phyloP scores from a whole-genome alignment of 2,888 invertebrate genomes.

The Eledona agricola region DNA sequence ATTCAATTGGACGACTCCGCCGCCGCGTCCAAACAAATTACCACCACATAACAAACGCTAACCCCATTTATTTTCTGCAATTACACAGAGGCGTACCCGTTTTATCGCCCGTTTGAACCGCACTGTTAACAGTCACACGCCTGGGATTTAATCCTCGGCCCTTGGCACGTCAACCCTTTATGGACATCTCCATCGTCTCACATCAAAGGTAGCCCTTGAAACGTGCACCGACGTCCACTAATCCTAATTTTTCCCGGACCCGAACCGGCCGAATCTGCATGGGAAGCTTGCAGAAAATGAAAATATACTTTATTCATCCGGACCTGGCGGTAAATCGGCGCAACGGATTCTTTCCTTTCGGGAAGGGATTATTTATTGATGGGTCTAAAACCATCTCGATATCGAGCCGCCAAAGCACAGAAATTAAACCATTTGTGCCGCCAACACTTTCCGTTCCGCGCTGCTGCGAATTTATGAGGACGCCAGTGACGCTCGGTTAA shows the following conservation, averaged over 20 bases:
- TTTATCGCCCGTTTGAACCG: constrained; percentile 18
- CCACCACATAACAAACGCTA: neutral
- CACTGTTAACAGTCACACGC: constrained; percentile 18
- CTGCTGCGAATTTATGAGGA: too few relatives aligned
- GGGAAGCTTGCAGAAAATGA: constrained; percentile 50
- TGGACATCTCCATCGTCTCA: too few relatives aligned
- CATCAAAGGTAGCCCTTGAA: too few relatives aligned
- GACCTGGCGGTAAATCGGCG: constrained; percentile 45
- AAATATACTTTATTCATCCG: constrained; percentile 51
- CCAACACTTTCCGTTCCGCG: too few relatives aligned
- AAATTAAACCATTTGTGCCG: too few relatives aligned
- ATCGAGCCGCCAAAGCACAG: constrained; percentile 38
- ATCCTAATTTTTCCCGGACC: too few relatives aligned
- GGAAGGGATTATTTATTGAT: constrained; percentile 47
- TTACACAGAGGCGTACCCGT: too few relatives aligned
- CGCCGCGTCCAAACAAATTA: too few relatives aligned
- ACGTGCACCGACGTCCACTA: too few relatives aligned
- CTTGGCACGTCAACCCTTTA: constrained; percentile 16
- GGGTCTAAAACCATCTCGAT: constrained; percentile 45
- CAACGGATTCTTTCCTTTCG: constrained; percentile 46
- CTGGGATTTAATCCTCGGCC: constrained; percentile 21
- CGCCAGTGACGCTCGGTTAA: too few relatives aligned
- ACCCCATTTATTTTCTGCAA: constrained; percentile 9
- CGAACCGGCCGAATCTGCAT: too few relatives aligned
- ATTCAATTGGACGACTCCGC: too few relatives aligned